Evolutionary conservation across 2,797 vertebrate genomes (phyloP).

Genomic region (Aplochiton taeniatus): DNA sequence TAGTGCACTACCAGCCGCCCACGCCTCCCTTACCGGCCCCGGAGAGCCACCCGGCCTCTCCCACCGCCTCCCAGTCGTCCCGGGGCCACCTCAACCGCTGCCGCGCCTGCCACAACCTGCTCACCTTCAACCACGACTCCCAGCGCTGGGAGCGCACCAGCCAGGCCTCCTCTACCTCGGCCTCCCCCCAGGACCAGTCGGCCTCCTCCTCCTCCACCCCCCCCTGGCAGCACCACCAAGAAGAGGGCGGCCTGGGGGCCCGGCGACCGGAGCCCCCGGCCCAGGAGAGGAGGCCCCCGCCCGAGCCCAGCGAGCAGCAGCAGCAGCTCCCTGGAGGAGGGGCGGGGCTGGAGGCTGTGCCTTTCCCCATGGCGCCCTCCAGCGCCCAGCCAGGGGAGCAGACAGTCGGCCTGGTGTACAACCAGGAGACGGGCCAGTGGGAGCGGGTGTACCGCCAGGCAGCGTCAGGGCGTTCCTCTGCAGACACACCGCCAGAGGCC

Average conservation of each 20-base stretch:
- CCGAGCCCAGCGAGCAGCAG: slow-evolving; percentile 54
- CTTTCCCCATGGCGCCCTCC: slow-evolving; percentile 63
- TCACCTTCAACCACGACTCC: slow-evolving; percentile 98
- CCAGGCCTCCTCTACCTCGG: slow-evolving; percentile 68
- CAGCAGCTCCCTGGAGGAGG: slow-evolving; percentile 26
- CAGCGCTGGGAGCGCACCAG: slow-evolving; percentile 95
- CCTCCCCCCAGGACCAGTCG: slow-evolving; percentile 65
- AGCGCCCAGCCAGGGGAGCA: slow-evolving; percentile 85
- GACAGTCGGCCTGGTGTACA: slow-evolving; percentile 94
- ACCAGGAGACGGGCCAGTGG: slow-evolving; percentile 97
- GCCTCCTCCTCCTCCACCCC: slow-evolving; percentile 62
- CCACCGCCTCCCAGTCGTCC: slow-evolving; percentile 62
- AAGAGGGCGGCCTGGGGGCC: slow-evolving; percentile 77
- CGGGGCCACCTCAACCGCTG: slow-evolving; percentile 94
- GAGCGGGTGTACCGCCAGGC: slow-evolving; percentile 93
- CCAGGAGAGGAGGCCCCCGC: slow-evolving; percentile 75
- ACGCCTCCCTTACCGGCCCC: slow-evolving; percentile 56
- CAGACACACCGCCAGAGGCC: slow-evolving; percentile 92
- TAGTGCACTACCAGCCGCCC: slow-evolving; percentile 77
- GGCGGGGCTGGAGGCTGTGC: slow-evolving; percentile 35
- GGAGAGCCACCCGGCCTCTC: slow-evolving; percentile 77
- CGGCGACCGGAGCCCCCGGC: slow-evolving; percentile 76
- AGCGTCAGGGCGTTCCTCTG: slow-evolving; percentile 78
- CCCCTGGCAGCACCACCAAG: slow-evolving; percentile 83
- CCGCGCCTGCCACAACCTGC: slow-evolving; percentile 97